Conservation (phyloP, 1,140 invertebrate genomes). For the Zaprionus gabonicus region DNA sequence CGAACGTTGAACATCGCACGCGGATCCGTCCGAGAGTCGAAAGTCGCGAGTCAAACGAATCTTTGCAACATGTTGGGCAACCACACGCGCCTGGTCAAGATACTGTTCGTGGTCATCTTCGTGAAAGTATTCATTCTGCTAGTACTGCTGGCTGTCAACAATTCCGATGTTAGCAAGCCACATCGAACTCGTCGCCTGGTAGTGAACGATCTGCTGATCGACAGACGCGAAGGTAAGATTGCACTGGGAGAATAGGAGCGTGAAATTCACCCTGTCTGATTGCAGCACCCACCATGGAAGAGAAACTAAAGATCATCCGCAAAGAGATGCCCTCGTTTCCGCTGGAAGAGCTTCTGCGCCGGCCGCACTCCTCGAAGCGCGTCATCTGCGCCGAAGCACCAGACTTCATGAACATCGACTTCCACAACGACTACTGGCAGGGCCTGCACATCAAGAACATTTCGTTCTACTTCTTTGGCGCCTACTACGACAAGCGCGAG, state of each 20-base stretch:
- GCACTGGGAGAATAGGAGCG: neutral
- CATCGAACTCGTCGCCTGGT: neutral
- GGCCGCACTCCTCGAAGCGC: neutral
- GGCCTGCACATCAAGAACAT: constrained; percentile 88
- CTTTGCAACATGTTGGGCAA: constrained; percentile 41
- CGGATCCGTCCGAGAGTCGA: neutral
- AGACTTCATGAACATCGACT: constrained; percentile 47
- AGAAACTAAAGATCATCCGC: constrained; percentile 50
- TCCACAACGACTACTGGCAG: constrained; percentile 57
- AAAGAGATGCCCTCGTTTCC: constrained; percentile 68
- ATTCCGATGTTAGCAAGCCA: neutral
- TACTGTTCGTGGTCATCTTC: constrained; percentile 53
- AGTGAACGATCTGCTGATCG: constrained; percentile 50
- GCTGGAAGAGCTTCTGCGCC: constrained; percentile 41
- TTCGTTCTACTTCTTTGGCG: constrained; percentile 93
- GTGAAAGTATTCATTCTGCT: constrained; percentile 55
- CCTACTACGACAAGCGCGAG: constrained; percentile 92
- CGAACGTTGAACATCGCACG: constrained; percentile 7
- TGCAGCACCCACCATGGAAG: constrained; percentile 44
- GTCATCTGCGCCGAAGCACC: constrained; percentile 45
- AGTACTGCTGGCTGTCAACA: constrained; percentile 31
- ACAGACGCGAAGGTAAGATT: constrained; percentile 42
- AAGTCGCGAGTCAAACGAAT: neutral
- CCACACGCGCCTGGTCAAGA: constrained; percentile 45
- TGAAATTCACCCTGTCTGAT: neutral